Percentiles rank a stretch among this genome's conserved stretches.
phyloP scores from a whole-genome alignment of 92 coral and sea anemone species.

The Scolanthus callimorphus region DNA sequence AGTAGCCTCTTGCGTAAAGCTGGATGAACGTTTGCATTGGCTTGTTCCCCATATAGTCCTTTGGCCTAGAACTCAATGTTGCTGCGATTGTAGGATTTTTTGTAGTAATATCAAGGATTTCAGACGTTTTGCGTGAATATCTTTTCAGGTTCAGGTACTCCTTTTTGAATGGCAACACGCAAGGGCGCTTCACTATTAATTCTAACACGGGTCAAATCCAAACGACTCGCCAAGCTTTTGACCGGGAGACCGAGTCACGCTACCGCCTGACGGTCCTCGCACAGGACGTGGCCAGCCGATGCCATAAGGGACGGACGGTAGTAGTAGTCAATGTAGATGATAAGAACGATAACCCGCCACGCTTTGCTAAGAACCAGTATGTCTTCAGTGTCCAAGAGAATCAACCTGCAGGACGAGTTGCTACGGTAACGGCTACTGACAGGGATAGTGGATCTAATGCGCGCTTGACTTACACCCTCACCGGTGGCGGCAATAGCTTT shows the following conservation, averaged over 20 bases:
- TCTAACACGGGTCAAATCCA: constrained; percentile 33
- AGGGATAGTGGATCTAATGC: constrained; percentile 46
- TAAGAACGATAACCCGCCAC: constrained; percentile 56
- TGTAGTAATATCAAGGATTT: too few relatives aligned
- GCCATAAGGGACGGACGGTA: constrained; percentile 87
- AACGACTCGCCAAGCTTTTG: constrained; percentile 34
- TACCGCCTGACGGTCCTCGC: constrained; percentile 62
- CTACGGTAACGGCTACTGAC: constrained; percentile 66
- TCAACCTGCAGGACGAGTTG: constrained; percentile 33
- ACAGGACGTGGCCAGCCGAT: constrained; percentile 36
- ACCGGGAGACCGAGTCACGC: constrained; percentile 48
- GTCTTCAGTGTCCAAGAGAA: constrained; percentile 41
- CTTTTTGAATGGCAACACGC: constrained; percentile 56
- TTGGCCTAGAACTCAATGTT: too few relatives aligned
- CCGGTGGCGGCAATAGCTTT: constrained; percentile 27
- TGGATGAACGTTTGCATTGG: too few relatives aligned
- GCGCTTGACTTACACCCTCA: constrained; percentile 32
- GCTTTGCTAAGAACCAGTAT: constrained; percentile 25
- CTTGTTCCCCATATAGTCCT: too few relatives aligned
- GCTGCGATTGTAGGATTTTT: too few relatives aligned
- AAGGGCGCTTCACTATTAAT: constrained; percentile 38
- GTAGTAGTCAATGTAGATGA: constrained; percentile 53
- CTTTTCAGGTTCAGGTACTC: constrained; percentile 53
- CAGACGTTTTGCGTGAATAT: too few relatives aligned
- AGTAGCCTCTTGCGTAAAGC: too few relatives aligned